Evolutionary conservation across 2,888 invertebrate species (phyloP).

Genomic region (Ommatoiulus sabulosus): DNA sequence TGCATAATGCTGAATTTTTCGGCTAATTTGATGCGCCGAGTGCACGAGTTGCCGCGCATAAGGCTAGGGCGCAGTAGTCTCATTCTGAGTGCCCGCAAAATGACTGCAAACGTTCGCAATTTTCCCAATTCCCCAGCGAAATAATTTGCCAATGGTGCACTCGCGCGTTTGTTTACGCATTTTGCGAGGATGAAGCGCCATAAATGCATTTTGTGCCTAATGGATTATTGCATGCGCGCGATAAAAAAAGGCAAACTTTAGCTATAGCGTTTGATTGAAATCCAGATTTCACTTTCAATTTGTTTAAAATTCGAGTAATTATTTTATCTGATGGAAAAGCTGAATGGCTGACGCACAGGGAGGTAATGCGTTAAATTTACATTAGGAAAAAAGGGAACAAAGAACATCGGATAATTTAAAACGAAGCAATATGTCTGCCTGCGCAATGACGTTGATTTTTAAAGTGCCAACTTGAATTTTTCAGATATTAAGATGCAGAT

Average conservation of each 20-base stretch:
- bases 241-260: neutral
- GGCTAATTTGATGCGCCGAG: slow-evolving; percentile 30
- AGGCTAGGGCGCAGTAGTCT: neutral
- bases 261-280: neutral
- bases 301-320: neutral
- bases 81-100: neutral
- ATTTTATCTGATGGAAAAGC: neutral
- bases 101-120: neutral
- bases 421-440: too few relatives aligned
- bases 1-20: slow-evolving; percentile 23
- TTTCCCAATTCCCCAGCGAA: neutral
- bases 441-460: too few relatives aligned
- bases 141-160: slow-evolving; percentile 24
- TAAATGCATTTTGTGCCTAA: neutral
- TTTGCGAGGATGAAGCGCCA: neutral
- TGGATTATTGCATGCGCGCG: neutral
- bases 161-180: neutral
- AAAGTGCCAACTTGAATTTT: too few relatives aligned
- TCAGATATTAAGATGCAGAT: too few relatives aligned
- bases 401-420: too few relatives aligned
- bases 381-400: too few relatives aligned
- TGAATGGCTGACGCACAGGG: neutral
- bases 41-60: neutral
- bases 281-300: slow-evolving; percentile 22
- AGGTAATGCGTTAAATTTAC: too few relatives aligned